Conservation (phyloP, 2,888 invertebrate genomes). For the Cremastinae sp. region DNA sequence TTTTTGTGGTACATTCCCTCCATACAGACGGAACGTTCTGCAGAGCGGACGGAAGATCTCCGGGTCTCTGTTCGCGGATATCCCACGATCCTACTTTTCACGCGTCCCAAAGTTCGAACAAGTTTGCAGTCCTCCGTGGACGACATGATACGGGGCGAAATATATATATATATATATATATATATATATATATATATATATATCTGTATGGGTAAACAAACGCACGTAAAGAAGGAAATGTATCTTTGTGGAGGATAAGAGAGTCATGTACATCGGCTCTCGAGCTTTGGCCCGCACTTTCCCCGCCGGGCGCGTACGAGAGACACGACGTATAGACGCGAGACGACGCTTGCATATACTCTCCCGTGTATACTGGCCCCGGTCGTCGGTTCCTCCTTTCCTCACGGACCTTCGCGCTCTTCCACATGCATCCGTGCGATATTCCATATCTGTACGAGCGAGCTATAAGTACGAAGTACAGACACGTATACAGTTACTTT, state of each 20-base stretch:
- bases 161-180: slow-evolving; percentile 14
- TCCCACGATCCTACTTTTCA: slow-evolving; percentile 34
- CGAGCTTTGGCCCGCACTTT: slow-evolving; percentile 7
- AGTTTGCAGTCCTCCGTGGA: slow-evolving; percentile 54
- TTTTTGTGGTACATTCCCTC: not conserved
- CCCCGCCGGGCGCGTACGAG: slow-evolving; percentile 22
- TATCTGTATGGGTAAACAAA: not conserved
- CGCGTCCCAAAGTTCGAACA: slow-evolving; percentile 58
- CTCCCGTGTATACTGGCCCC: not conserved
- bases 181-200: slow-evolving; percentile 6
- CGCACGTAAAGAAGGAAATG: not conserved
- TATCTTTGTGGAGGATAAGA: slow-evolving; percentile 1
- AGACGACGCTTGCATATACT: slow-evolving; percentile 5
- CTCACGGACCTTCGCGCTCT: not conserved
- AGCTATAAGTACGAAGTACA: slow-evolving; percentile 28
- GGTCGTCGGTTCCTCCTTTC: not conserved
- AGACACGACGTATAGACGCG: slow-evolving; percentile 20
- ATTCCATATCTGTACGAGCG: slow-evolving; percentile 9
- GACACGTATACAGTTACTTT: slow-evolving; percentile 23
- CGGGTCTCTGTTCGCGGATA: slow-evolving; percentile 10
- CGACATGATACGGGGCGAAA: slow-evolving; percentile 11
- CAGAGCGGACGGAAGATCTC: not conserved
- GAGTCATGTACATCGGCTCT: not conserved
- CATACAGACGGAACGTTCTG: too few relatives aligned
- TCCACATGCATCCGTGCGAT: too few relatives aligned